These are phyloP conservation scores for Euproctis similis DNA, from an alignment of 2,888 invertebrate genomes.

Conservation along the genomic window DNA sequence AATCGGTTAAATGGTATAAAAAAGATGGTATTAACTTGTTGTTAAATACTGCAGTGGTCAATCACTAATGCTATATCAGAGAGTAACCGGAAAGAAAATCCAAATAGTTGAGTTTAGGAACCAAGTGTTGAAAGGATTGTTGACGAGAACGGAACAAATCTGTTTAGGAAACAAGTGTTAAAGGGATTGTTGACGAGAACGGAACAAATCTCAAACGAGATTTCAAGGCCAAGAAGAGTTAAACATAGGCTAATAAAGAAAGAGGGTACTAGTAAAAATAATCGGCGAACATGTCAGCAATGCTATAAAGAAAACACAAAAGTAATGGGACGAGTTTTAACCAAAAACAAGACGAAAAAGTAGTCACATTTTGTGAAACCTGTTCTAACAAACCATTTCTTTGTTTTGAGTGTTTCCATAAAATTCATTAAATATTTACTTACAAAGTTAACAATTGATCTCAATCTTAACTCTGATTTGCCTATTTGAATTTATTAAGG, in stretches of 20 bases:
- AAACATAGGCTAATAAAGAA: slow-evolving; percentile 6
- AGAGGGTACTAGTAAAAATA: slow-evolving; percentile 4
- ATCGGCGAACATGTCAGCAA: slow-evolving; percentile 9
- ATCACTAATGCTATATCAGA: slow-evolving; percentile 16
- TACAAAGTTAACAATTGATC: not conserved
- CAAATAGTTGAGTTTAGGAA: slow-evolving; percentile 9
- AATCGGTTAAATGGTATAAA: slow-evolving; percentile 29
- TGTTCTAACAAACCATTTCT: slow-evolving; percentile 13
- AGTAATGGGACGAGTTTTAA: slow-evolving; percentile 7
- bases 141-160: slow-evolving; percentile 2
- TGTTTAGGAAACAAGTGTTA: slow-evolving; percentile 2
- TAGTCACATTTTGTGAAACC: slow-evolving; percentile 14
- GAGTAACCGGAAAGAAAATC: slow-evolving; percentile 10
- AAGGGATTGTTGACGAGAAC: too few relatives aligned
- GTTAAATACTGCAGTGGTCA: slow-evolving; percentile 23
- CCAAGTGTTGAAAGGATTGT: slow-evolving; percentile 3
- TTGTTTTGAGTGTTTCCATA: slow-evolving; percentile 6
- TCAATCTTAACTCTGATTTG: slow-evolving; percentile 1
- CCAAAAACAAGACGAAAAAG: slow-evolving; percentile 14
- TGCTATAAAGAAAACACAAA: slow-evolving; percentile 12
- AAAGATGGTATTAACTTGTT: slow-evolving; percentile 21
- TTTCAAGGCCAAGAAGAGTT: slow-evolving; percentile 4
- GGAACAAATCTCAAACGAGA: too few relatives aligned
- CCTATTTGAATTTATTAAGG: too few relatives aligned
- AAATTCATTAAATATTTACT: slow-evolving; percentile 1